phyloP scores from a whole-genome alignment of 2,797 vertebrate genomes.

The Epinephelus malabaricus region DNA sequence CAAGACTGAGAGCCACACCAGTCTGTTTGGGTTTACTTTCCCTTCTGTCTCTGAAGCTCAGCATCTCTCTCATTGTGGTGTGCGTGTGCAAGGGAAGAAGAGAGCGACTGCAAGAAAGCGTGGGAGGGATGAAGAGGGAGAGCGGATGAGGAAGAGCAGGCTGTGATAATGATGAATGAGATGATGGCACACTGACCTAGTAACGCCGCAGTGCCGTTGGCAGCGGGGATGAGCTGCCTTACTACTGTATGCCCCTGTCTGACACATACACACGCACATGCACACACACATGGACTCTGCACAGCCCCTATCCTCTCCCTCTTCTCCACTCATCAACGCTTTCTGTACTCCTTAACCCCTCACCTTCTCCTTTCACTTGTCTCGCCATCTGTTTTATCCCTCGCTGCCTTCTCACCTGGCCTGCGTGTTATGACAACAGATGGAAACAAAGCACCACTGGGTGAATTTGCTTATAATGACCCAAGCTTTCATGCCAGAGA shows the following conservation, averaged over 20 bases:
- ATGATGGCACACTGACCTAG: slow-evolving; percentile 88
- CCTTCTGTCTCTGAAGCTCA: not conserved
- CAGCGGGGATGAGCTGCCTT: slow-evolving; percentile 73
- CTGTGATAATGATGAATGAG: slow-evolving; percentile 79
- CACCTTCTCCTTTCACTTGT: slow-evolving; percentile 30
- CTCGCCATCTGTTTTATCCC: slow-evolving; percentile 49
- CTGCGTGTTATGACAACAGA: slow-evolving; percentile 45
- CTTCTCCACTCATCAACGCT: slow-evolving; percentile 41
- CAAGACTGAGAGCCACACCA: not conserved
- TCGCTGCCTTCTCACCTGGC: slow-evolving; percentile 32
- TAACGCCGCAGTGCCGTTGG: slow-evolving; percentile 75
- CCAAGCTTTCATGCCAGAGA: slow-evolving; percentile 4
- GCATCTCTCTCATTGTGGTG: not conserved
- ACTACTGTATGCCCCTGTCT: slow-evolving; percentile 66
- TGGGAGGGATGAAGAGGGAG: slow-evolving; percentile 54
- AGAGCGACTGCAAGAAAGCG: slow-evolving; percentile 40
- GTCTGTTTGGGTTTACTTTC: not conserved
- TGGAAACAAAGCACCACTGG: slow-evolving; percentile 38
- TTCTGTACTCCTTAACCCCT: slow-evolving; percentile 42
- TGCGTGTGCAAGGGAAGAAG: not conserved
- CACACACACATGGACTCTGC: slow-evolving; percentile 12
- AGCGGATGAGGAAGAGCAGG: slow-evolving; percentile 59
- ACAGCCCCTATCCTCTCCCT: slow-evolving; percentile 5
- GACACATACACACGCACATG: slow-evolving; percentile 29
- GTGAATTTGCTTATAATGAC: slow-evolving; percentile 24